phyloP scores from a whole-genome alignment of 2,888 invertebrate genomes.

The Rhyacophila evoluta region DNA sequence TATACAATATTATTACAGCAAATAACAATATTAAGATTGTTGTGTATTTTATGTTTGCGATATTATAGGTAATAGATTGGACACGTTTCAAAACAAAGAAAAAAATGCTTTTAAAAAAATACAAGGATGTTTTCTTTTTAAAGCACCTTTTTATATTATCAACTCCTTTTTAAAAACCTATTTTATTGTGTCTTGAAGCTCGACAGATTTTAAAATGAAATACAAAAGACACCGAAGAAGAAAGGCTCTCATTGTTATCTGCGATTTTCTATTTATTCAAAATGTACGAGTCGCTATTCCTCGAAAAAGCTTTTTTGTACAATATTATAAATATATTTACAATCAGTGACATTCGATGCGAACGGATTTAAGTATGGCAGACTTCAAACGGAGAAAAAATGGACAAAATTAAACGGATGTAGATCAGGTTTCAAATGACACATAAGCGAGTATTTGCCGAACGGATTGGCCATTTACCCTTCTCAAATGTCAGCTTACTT shows the following conservation, averaged over 20 bases:
- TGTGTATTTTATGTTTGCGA: no score
- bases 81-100: background rate
- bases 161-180: background rate
- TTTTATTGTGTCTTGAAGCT: background rate
- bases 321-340: background rate
- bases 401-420: background rate
- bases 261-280: constrained; percentile 8
- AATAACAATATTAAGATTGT: no score
- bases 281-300: background rate
- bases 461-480: no score
- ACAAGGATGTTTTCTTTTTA: background rate
- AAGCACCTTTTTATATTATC: background rate
- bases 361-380: background rate
- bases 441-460: no score
- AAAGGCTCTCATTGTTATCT: constrained; percentile 1
- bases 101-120: background rate
- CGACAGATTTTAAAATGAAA: constrained; percentile 24
- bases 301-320: background rate
- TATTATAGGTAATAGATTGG: no score
- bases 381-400: no score
- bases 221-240: background rate
- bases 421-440: no score
- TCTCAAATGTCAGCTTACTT: no score
- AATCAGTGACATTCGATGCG: background rate
- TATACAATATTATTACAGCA: no score